Evolutionary conservation across 1,140 invertebrate species (phyloP).

Genomic region (Eurosta solidaginis): DNA sequence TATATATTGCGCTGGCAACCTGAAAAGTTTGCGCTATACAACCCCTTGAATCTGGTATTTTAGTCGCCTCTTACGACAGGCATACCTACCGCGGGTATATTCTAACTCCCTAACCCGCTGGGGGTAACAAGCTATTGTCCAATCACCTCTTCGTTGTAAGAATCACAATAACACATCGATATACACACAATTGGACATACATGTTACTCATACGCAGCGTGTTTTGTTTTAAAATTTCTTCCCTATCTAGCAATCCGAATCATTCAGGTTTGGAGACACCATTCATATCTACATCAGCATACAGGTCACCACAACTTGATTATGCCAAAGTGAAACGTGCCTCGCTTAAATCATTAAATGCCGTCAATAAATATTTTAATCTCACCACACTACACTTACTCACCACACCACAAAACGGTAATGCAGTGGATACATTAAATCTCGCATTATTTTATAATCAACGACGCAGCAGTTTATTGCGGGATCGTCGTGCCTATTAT

Average conservation of each 20-base stretch:
- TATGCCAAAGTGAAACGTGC: slow-evolving; percentile 32
- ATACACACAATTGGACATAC: not conserved
- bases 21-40: too few species aligned
- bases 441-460: slow-evolving; percentile 55
- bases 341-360: slow-evolving; percentile 30
- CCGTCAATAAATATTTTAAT: slow-evolving; percentile 11
- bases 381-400: not conserved
- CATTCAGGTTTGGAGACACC: slow-evolving; percentile 39
- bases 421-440: slow-evolving; percentile 36
- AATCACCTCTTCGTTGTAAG: too few species aligned
- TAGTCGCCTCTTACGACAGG: not conserved
- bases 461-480: slow-evolving; percentile 50
- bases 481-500: slow-evolving; percentile 48
- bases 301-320: slow-evolving; percentile 4
- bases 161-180: too few species aligned
- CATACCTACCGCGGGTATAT: too few species aligned
- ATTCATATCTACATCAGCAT: slow-evolving; percentile 26
- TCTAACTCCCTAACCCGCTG: too few species aligned
- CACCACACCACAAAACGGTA: not conserved
- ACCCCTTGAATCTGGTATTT: too few species aligned
- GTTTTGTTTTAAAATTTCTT: not conserved
- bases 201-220: not conserved
- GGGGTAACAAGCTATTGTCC: too few species aligned
- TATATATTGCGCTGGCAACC: too few species aligned
- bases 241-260: slow-evolving; percentile 48